phyloP scores from a whole-genome alignment of 2,888 invertebrate species.

The Volucella inflata region DNA sequence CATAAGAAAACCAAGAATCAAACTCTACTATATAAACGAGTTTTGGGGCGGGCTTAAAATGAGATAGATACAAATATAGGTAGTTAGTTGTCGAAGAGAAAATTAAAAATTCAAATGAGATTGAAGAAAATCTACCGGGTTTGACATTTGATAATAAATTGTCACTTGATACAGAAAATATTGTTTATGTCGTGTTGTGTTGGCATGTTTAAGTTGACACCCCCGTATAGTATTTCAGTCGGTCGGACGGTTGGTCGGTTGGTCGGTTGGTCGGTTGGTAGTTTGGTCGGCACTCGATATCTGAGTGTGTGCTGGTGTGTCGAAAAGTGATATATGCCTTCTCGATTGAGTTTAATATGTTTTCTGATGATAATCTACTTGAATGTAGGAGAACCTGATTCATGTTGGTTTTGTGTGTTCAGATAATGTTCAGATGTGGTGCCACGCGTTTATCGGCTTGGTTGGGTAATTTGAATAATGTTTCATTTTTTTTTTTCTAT shows the following conservation, averaged over 20 bases:
- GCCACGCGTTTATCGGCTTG: constrained; percentile 13
- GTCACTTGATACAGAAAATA: constrained; percentile 37
- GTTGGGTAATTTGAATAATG: constrained; percentile 27
- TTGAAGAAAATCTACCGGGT: constrained; percentile 27
- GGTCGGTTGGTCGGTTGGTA: not conserved
- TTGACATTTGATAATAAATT: constrained; percentile 65
- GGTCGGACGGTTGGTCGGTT: not conserved
- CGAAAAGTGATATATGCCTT: constrained; percentile 46
- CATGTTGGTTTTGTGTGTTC: constrained; percentile 17
- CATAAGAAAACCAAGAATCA: too few species aligned
- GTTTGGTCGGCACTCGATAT: too few species aligned
- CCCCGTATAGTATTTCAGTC: constrained; percentile 19
- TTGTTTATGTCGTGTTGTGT: constrained; percentile 39
- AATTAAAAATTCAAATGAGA: constrained; percentile 57
- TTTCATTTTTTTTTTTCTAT: not conserved
- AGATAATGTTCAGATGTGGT: not conserved
- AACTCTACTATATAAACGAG: not conserved
- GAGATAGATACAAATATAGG: not conserved
- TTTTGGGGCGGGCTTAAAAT: too few species aligned
- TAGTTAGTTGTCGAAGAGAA: not conserved
- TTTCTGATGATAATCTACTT: constrained; percentile 8
- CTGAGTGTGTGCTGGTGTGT: not conserved
- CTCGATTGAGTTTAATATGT: constrained; percentile 25
- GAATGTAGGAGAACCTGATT: constrained; percentile 41
- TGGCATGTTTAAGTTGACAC: constrained; percentile 45